Evolutionary conservation across 2,888 invertebrate species (phyloP), one percentile per base, ranked within the genome.

Genomic region (Xestia sexstrigata): DNA sequence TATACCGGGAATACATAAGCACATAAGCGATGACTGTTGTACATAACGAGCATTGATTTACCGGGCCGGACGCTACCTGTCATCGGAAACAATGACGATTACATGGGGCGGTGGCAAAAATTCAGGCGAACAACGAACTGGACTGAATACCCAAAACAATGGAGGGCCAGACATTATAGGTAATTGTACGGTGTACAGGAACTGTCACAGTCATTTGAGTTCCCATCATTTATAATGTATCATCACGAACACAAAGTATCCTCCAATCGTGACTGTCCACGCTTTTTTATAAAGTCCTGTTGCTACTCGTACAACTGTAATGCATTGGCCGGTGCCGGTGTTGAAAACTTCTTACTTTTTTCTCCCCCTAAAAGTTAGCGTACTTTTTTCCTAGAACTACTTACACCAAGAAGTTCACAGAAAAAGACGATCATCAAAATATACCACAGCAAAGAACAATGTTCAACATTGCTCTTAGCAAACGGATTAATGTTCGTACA

Each of bases 31-130:
- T 95, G 94, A 95, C 95, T 86, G 79, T 93, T 94, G 93, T 94
- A 90, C 84, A 93, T 94, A 94, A 79, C 84, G 75, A 79, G 95
- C 95, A 96, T 96, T 95, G 96, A 95, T 95, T 95, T 95, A 95
- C 95, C 94, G 93, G 91, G 92, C 93, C 92, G 93, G 93, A 91
- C 93, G 93, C 92, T 93, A 91, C 93, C 93, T 94, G 95, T 94
- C 96, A 95, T 93, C 93, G 92, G 90, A 90, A 89, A 92, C 93
- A 93, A 94, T 95, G 95, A 95, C 93, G 93, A 86, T 88, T 88
- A 89, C 87, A 89, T 74, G 89, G 90, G 90, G 91, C 89, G 91
- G 88, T 91, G 91, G 89, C 90, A 93, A 93, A 94, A 94, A 93
- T 91, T 89, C 85, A 85, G 74, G 73, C 79, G 81, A 82, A 85